Base-by-base conservation (phyloP, 2,888 invertebrate genomes). In the Drosophila fungiperda region DNA sequence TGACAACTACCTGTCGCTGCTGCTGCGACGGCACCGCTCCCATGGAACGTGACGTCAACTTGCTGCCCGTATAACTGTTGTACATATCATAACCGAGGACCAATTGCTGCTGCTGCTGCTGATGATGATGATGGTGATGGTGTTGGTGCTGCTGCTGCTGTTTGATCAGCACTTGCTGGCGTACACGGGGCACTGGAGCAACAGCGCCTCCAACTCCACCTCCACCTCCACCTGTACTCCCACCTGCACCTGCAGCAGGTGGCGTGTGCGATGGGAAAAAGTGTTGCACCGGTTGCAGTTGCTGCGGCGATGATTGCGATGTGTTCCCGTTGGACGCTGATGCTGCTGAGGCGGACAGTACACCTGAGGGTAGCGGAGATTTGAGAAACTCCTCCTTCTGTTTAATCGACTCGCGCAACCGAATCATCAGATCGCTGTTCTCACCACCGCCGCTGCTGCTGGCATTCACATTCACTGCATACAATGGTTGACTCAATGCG, bases 321-420 rank as follows among this genome's bases (percentile, higher is more conserved):
- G 53, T 65, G 62, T 68, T 73, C 53, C 73, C 69, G 67, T 80
- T 73, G 1, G 79, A 40, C 9, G 79, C 40, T 29, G 66, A n/a
- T 17, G 79, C 57, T 20, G 76, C 59, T 20, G 84, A 61, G 62
- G 72, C 70, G 55, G 79, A 49, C 42, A 75, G 20, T 55, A 71
- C 52, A 26, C 72, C 73, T 17, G 77, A 55, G 38, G 92, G 91
- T 70, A 92, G 73, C 57, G 96, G 96, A 80, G 96, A 94, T 91
- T 96, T 95, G 69, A 98, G 94, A 93, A 98, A 98, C 88, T 97
- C 97, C 92, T 98, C 97, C 92, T 98, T 98, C 91, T 97, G 97
- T 91, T 97, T 97, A 89, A 97, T 96, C 90, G 97, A 97, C 92
- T 96, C 97, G 82, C 97, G 95, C 92, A 97, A 94, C 93, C 97